Conservation (phyloP, 2,888 invertebrate species). For the Cyclophora punctaria region DNA sequence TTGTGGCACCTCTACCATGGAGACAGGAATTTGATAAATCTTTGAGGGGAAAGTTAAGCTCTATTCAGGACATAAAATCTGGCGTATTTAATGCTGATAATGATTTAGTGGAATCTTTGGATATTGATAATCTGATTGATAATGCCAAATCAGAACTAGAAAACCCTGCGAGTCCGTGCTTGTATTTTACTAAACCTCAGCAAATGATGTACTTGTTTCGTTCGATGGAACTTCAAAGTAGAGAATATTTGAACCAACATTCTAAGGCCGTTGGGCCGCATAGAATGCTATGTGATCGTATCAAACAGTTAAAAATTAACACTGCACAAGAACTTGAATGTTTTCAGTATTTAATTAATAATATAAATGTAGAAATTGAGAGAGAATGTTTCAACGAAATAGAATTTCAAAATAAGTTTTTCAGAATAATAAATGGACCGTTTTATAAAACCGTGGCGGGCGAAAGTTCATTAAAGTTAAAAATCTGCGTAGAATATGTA, state of each 20-base stretch:
- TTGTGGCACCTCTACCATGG: slow-evolving; percentile 62
- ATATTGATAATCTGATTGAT: slow-evolving; percentile 60
- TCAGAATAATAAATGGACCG: slow-evolving; percentile 50
- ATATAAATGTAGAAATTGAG: slow-evolving; percentile 45
- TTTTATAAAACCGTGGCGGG: slow-evolving; percentile 63
- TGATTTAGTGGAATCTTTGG: slow-evolving; percentile 55
- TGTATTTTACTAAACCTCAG: slow-evolving; percentile 49
- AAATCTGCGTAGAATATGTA: slow-evolving; percentile 66
- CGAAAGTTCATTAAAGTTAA: slow-evolving; percentile 52
- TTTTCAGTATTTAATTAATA: slow-evolving; percentile 60
- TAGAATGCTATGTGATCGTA: slow-evolving; percentile 44
- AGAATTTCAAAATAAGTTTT: slow-evolving; percentile 58
- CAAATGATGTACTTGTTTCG: slow-evolving; percentile 62
- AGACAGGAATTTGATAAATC: slow-evolving; percentile 55
- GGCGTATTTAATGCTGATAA: slow-evolving; percentile 56
- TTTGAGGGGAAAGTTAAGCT: slow-evolving; percentile 40
- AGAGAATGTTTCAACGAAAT: slow-evolving; percentile 55
- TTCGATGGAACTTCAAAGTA: slow-evolving; percentile 64
- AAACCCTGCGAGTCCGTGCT: slow-evolving; percentile 39
- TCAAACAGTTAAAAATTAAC: slow-evolving; percentile 45
- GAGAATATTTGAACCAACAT: slow-evolving; percentile 60
- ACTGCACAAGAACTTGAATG: slow-evolving; percentile 58
- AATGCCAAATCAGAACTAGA: slow-evolving; percentile 47
- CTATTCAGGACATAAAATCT: slow-evolving; percentile 50
- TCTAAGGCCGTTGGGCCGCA: slow-evolving; percentile 54